Base-by-base conservation (phyloP, 2,888 invertebrate genomes). In the Eulithis prunata region DNA sequence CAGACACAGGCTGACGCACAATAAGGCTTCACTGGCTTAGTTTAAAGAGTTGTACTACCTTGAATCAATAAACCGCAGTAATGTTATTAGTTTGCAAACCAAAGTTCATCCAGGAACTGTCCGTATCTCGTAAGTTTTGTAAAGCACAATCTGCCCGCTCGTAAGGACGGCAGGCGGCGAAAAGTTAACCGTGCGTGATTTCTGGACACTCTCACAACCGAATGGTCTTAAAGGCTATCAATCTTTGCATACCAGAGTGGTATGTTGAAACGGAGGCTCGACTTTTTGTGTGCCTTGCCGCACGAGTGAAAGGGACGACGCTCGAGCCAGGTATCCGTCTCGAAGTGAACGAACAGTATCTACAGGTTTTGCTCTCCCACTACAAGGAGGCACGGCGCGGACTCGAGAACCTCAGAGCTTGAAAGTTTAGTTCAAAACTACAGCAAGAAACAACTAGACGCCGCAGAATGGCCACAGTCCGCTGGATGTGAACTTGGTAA, bases 321-420 rank as follows among this genome's bases (percentile, higher is more conserved):
- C 64, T 69, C 70, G 69, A 75, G 67, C 84, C 91, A 91, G 93
- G 91, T 91, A 90, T 79, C 85, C 88, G 92, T 81, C 88, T 82
- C 77, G 84, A 89, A 91, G 86, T 85, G 82, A 83, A 85, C 90
- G 89, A 88, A 86, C 88, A 89, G 87, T 91, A 86, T 90, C 90
- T 93, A 92, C 93, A 93, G 92, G 93, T 93, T 92, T 92, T 90
- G 90, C 89, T 92, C 89, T 89, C 92, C 93, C 93, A 93, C 93
- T 91, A 91, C 90, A 87, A 85, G 87, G 84, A 88, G 88, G 87
- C 87, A 85, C 85, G 88, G 88, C 75, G 88, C 90, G 90, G 90
- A 90, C 90, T 90, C 85, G 77, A 88, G 84, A 65, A 28, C 62
- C 66, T 66, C 62, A 78, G 78, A 90, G 88, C 90, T 91, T 88